Conservation (phyloP, 1,140 invertebrate species). For the Riptortus pedestris region DNA sequence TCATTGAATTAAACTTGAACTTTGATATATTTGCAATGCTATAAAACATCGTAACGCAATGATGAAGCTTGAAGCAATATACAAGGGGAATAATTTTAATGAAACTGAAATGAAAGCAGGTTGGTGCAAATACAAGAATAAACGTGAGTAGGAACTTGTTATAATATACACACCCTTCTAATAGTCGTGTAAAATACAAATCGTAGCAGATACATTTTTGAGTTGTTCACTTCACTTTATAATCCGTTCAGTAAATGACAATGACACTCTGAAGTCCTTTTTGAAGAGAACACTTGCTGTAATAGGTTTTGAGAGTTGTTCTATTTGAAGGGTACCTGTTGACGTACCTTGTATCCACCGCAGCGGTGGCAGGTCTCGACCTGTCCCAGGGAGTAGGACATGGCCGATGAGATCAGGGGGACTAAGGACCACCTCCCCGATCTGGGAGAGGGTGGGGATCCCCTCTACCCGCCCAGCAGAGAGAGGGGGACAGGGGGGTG, state of each 20-base stretch:
- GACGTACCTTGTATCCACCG: constrained; percentile 30
- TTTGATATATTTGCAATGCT: too few relatives aligned
- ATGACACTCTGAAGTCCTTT: not conserved
- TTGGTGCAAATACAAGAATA: too few relatives aligned
- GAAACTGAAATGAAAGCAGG: too few relatives aligned
- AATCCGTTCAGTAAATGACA: not conserved
- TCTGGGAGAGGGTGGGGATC: not conserved
- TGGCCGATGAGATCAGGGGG: constrained; percentile 64
- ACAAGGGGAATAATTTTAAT: too few relatives aligned
- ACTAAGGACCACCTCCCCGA: not conserved
- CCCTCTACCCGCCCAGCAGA: not conserved
- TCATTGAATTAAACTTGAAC: too few relatives aligned
- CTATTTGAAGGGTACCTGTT: not conserved
- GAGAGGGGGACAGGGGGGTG: not conserved
- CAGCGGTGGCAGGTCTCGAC: constrained; percentile 27
- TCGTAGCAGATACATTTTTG: not conserved
- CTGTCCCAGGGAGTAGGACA: constrained; percentile 82
- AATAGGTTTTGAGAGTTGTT: not conserved
- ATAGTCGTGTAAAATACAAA: constrained; percentile 9
- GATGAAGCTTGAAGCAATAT: too few relatives aligned
- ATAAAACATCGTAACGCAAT: too few relatives aligned
- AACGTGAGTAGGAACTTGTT: too few relatives aligned
- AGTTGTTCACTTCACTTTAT: not conserved
- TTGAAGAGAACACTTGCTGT: too few relatives aligned
- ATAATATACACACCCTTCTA: constrained; percentile 15